A percentile compares a stretch with the other conserved stretches of the same genome.
These are phyloP conservation scores for Apotomis capreana DNA, from an alignment of 2,888 invertebrate genomes.

Conservation along the genomic window DNA sequence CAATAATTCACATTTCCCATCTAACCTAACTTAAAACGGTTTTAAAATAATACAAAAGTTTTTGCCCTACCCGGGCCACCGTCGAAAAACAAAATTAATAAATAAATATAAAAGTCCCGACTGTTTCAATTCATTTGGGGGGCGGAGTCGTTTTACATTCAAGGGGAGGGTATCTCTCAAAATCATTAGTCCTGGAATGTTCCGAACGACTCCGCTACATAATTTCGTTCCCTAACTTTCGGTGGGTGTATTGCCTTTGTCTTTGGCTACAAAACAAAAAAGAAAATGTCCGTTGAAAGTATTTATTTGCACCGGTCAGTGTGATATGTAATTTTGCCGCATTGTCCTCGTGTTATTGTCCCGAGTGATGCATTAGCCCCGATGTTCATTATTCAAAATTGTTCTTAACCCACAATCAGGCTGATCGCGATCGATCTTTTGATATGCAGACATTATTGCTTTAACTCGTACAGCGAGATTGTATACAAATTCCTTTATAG, in stretches of 20 bases:
- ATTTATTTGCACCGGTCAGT: slow-evolving; percentile 74
- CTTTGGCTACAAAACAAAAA: slow-evolving; percentile 69
- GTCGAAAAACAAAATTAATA: slow-evolving; percentile 79
- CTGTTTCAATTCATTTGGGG: slow-evolving; percentile 81
- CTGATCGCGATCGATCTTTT: slow-evolving; percentile 5
- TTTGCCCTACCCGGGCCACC: slow-evolving; percentile 60
- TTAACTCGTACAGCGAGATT: not conserved
- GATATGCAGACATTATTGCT: slow-evolving; percentile 26
- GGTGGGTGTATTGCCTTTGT: slow-evolving; percentile 79
- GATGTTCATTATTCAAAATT: slow-evolving; percentile 65
- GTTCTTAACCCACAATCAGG: slow-evolving; percentile 50
- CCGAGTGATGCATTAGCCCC: slow-evolving; percentile 66
- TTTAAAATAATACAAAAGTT: slow-evolving; percentile 45
- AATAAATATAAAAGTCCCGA: slow-evolving; percentile 68
- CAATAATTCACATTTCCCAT: slow-evolving; percentile 46
- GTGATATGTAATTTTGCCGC: slow-evolving; percentile 71
- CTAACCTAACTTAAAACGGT: slow-evolving; percentile 42
- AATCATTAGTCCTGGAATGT: slow-evolving; percentile 82
- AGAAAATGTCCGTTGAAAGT: slow-evolving; percentile 74
- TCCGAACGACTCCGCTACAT: slow-evolving; percentile 70
- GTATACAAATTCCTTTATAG: slow-evolving; percentile 16
- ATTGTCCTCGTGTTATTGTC: slow-evolving; percentile 67
- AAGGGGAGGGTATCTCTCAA: slow-evolving; percentile 81
- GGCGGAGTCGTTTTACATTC: slow-evolving; percentile 82
- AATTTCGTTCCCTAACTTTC: slow-evolving; percentile 70